Percentiles rank a stretch among this genome's conserved stretches.
Evolutionary conservation across 1,140 invertebrate genomes (phyloP).

Genomic region (Drosophila busckii): DNA sequence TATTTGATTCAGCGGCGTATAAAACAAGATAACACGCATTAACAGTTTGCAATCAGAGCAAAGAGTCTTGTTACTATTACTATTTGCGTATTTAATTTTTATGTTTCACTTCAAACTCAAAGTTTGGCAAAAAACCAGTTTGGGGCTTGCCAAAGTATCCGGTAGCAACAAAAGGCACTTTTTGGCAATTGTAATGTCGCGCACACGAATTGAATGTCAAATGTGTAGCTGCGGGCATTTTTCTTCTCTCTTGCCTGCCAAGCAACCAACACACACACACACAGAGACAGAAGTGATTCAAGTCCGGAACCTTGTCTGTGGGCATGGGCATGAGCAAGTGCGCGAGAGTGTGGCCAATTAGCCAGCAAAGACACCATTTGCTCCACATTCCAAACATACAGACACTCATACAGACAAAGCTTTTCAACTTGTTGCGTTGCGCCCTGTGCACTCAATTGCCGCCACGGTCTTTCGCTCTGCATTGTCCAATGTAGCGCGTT

Average conservation of each 20-base stretch:
- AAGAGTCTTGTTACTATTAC: background rate
- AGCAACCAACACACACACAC: too few species aligned
- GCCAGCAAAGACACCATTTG: constrained; percentile 58
- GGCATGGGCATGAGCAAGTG: constrained; percentile 33
- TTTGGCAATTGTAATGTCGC: constrained; percentile 66
- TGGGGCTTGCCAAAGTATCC: constrained; percentile 61
- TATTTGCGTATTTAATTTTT: constrained; percentile 10
- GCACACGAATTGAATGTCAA: constrained; percentile 67
- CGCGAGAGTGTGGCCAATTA: constrained; percentile 53
- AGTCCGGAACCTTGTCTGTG: constrained; percentile 37
- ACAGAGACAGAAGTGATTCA: constrained; percentile 14
- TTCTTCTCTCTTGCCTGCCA: too few species aligned
- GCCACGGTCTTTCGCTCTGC: constrained; percentile 47
- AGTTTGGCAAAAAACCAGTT: constrained; percentile 24
- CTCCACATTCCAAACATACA: constrained; percentile 69
- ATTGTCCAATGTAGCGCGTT: constrained; percentile 33
- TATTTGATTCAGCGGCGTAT: background rate
- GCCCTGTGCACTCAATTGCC: constrained; percentile 36
- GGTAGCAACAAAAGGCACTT: constrained; percentile 64
- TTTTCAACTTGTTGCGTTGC: constrained; percentile 29
- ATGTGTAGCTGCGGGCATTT: constrained; percentile 49
- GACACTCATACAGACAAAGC: constrained; percentile 44
- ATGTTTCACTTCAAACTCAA: constrained; percentile 5
- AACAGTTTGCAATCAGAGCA: constrained; percentile 11
- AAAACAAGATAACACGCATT: constrained; percentile 1